Evolutionary conservation across 1,140 invertebrate species (phyloP), one percentile per base, ranked within the genome.

Genomic region (Probaryconus sp.): DNA sequence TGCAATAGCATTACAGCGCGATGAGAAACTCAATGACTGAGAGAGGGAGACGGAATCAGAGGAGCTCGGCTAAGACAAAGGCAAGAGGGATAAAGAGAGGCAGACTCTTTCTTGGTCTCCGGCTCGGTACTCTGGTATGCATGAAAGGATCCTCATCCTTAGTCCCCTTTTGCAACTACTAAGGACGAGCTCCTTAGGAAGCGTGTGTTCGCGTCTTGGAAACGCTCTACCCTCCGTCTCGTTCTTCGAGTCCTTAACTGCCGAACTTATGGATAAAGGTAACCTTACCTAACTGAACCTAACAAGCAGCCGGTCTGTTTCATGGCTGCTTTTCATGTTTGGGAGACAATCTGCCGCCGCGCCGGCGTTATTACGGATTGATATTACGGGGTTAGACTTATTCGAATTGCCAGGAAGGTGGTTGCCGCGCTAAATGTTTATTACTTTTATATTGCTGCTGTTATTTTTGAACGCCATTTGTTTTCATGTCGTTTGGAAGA

Each of bases 71-170:
- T n/a, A n/a, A n/a, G n/a, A n/a, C n/a, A 6, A 17, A 6, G 9
- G 20, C 4, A 16, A 38, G 16, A 24, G 24, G 61, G 61, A 38
- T 28, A 47, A 33, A 73, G 16, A 33, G 38, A 18, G 26, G n/a
- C 43, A 45, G 40, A 56, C 48, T 50, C 48, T 64, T 67, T 69
- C 64, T 56, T 63, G 51, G 64, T 68, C 33, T 68, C 64, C 40
- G 37, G 53, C 55, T 17, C 7, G 65, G 67, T 73, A 79, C 78
- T 81, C 73, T 75, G 69, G 76, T 81, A 81, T 81, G 77, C 79
- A 81, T 79, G 79, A 80, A 80, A 72, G 75, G 77, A 64, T 56
- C 68, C 58, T 58, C 60, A 60, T 76, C 71, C 76, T 60, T 53
- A 37, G 58, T 51, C 38, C 70, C 72, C 60, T 65, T 65, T 48